phyloP scores from a whole-genome alignment of 2,888 invertebrate genomes.

The Monochamus alternatus region DNA sequence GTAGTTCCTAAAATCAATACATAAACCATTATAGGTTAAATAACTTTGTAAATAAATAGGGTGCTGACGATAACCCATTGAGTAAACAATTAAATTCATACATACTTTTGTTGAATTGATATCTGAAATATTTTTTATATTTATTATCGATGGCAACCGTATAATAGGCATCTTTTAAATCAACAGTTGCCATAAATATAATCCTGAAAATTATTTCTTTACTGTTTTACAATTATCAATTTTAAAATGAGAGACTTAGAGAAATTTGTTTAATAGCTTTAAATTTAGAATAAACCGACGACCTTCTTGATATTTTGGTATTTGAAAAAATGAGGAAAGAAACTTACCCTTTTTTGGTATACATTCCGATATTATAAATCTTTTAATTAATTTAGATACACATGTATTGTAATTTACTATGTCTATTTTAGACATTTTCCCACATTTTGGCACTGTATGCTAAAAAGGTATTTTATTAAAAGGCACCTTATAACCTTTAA shows the following conservation, averaged over 20 bases:
- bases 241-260: background rate
- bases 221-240: background rate
- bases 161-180: conserved; percentile 8
- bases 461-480: background rate
- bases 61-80: background rate
- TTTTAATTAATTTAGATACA: background rate
- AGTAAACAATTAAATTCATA: background rate
- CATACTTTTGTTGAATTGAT: background rate
- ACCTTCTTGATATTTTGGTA: background rate
- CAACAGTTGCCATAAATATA: conserved; percentile 4
- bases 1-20: background rate
- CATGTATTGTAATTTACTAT: background rate
- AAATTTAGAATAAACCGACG: background rate
- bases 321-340: background rate
- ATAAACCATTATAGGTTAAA: background rate
- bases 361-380: background rate
- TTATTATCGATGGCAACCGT: background rate
- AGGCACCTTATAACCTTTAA: background rate
- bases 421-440: background rate
- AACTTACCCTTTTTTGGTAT: background rate
- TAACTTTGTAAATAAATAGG: background rate
- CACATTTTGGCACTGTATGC: background rate
- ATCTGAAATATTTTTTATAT: background rate
- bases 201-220: background rate
- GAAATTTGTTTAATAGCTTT: background rate